Conservation (phyloP, 1,140 invertebrate species). For the Solen grandis region DNA sequence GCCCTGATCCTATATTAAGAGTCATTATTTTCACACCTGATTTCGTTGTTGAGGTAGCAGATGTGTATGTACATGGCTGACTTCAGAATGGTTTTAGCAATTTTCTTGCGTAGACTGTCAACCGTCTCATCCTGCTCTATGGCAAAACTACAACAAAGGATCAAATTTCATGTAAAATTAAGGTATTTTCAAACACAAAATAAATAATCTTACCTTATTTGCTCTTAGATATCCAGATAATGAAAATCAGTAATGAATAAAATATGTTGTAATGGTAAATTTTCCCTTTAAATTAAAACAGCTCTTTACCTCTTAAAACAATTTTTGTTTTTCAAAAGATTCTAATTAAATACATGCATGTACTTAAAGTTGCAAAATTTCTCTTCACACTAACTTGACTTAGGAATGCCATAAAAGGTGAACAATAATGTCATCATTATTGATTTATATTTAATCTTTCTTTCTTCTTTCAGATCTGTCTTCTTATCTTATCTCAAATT, state of each 20-base stretch:
- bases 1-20: too few species aligned
- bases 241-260: not conserved
- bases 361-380: too few species aligned
- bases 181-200: not conserved
- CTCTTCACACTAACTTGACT: too few species aligned
- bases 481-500: too few species aligned
- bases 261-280: not conserved
- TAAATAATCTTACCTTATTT: not conserved
- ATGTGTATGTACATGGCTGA: slow-evolving; percentile 34
- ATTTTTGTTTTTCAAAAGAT: too few species aligned
- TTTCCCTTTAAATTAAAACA: not conserved
- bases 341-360: too few species aligned
- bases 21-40: slow-evolving; percentile 40
- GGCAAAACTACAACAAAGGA: slow-evolving; percentile 38
- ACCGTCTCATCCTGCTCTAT: slow-evolving; percentile 26
- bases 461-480: too few species aligned
- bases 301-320: not conserved
- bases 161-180: not conserved
- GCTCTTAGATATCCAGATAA: not conserved
- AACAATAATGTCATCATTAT: too few species aligned
- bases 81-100: slow-evolving; percentile 39
- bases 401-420: too few species aligned
- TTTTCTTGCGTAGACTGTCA: slow-evolving; percentile 16
- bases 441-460: too few species aligned
- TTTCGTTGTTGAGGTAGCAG: slow-evolving; percentile 16